phyloP scores from a whole-genome alignment of 2,888 invertebrate species.

The Gymnosoma rotundatum region DNA sequence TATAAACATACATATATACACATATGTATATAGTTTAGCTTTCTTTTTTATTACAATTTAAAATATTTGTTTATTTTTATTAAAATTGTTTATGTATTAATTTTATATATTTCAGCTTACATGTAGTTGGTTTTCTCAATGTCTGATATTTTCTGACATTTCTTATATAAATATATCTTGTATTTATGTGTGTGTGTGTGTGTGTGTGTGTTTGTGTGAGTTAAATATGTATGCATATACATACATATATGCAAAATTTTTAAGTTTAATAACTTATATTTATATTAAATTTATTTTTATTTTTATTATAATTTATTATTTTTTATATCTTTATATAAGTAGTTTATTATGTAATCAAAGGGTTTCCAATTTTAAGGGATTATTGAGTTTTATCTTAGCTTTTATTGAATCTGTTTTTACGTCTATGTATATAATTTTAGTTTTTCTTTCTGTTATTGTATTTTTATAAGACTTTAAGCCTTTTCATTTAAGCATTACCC shows the following conservation, averaged over 20 bases:
- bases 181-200: too few species aligned
- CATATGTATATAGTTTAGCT: conserved; percentile 3
- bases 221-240: conserved; percentile 31
- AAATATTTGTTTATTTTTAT: background rate
- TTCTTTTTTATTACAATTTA: conserved; percentile 7
- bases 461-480: conserved; percentile 68
- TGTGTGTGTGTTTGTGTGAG: too few species aligned
- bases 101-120: conserved; percentile 39
- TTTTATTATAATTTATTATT: too few species aligned
- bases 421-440: conserved; percentile 52
- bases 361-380: conserved; percentile 14
- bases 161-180: conserved; percentile 46
- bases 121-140: conserved; percentile 72
- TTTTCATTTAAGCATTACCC: conserved; percentile 53
- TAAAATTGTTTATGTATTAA: conserved; percentile 17
- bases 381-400: background rate
- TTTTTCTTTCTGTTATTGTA: conserved; percentile 48
- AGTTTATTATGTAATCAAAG: conserved; percentile 30
- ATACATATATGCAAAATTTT: conserved; percentile 68
- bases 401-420: conserved; percentile 55
- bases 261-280: background rate
- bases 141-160: conserved; percentile 67
- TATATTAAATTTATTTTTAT: background rate
- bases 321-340: conserved; percentile 13
- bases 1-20: conserved; percentile 9